Evolutionary conservation across 2,888 invertebrate species (phyloP).

Genomic region (Amblyteles armatorius): DNA sequence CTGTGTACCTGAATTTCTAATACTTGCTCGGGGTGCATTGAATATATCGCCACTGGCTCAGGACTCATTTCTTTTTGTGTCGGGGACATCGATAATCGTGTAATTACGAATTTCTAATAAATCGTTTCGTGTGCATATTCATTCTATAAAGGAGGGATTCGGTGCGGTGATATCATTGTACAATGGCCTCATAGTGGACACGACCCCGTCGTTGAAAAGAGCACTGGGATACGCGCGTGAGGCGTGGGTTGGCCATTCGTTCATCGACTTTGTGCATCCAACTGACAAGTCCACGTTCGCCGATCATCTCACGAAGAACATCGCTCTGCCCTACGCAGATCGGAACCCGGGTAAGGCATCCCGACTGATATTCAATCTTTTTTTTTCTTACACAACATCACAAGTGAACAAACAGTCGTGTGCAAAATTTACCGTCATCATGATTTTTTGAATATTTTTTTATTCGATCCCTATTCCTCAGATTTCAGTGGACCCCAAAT

Average conservation of each 20-base stretch:
- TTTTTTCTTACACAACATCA: background rate
- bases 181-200: constrained; percentile 92
- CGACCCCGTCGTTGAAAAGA: constrained; percentile 89
- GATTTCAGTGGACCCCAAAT: constrained; percentile 71
- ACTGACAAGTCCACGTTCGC: constrained; percentile 91
- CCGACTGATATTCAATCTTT: background rate
- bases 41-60: constrained; percentile 50
- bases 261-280: constrained; percentile 94
- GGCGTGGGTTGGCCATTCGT: constrained; percentile 94
- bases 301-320: constrained; percentile 90
- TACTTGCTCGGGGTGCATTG: background rate
- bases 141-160: constrained; percentile 88
- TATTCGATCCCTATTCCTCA: constrained; percentile 41
- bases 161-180: constrained; percentile 93
- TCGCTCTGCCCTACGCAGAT: constrained; percentile 87
- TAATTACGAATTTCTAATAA: constrained; percentile 15
- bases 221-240: constrained; percentile 92
- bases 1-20: background rate
- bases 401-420: background rate
- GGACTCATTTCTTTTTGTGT: constrained; percentile 60
- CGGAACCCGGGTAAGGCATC: constrained; percentile 74
- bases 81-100: constrained; percentile 18
- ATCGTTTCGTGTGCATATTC: constrained; percentile 33
- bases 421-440: background rate
- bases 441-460: background rate